Conservation (phyloP, 2,797 vertebrate genomes). For the Lerista edwardsae region DNA sequence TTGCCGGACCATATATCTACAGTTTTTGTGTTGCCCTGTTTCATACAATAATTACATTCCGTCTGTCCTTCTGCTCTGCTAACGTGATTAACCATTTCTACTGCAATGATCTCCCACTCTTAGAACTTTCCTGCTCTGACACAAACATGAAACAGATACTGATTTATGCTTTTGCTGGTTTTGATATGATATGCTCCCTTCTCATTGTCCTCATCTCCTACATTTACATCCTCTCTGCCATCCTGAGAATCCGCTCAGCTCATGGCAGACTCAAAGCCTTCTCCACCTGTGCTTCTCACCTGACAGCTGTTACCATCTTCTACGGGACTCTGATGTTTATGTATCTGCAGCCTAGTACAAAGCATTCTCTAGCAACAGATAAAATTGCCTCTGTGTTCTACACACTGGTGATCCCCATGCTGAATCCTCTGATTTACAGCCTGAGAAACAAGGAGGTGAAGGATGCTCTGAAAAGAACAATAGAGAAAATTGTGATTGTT, state of each 20-base stretch:
- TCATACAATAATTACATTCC: conserved; percentile 7
- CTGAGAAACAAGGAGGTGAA: conserved; percentile 20
- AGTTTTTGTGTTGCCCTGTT: not conserved
- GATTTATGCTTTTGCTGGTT: conserved; percentile 7
- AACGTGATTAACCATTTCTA: conserved; percentile 15
- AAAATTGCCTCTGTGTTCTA: conserved; percentile 1
- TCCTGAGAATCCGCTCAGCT: not conserved
- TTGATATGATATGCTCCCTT: not conserved
- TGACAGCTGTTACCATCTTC: not conserved
- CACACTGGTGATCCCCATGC: conserved; percentile 2
- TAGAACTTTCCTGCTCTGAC: conserved; percentile 7
- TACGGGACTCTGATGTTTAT: conserved; percentile 7
- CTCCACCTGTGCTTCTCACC: not conserved
- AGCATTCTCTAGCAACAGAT: not conserved
- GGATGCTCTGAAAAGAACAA: not conserved
- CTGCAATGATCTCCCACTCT: not conserved
- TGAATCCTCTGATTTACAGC: conserved; percentile 9
- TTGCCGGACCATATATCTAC: not conserved
- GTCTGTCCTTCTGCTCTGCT: conserved; percentile 2
- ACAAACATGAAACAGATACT: conserved; percentile 5
- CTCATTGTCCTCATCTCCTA: conserved; percentile 10
- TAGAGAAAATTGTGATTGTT: not conserved
- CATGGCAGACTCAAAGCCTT: not conserved
- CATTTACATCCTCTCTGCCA: not conserved
- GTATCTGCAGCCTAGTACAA: not conserved